Percentiles rank a stretch among this genome's conserved stretches.
phyloP scores from a whole-genome alignment of 2,113 vertebrate species.

The Vulpes lagopus region DNA sequence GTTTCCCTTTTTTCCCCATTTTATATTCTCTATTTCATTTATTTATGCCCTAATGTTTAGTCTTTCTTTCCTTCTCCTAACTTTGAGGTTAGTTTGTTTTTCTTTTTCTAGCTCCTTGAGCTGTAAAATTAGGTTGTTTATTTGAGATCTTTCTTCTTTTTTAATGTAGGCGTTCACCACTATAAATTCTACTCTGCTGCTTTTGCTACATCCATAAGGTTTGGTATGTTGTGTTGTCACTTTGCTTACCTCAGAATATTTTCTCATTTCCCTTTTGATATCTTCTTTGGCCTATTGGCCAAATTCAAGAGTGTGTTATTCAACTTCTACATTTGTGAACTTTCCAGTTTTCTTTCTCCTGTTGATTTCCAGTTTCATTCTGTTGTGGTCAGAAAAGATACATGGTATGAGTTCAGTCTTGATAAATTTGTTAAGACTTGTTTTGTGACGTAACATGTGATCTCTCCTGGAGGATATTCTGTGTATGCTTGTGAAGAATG shows the following conservation, averaged over 20 bases:
- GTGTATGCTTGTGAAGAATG: neutral
- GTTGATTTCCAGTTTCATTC: neutral
- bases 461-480: neutral
- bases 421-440: conserved; percentile 18
- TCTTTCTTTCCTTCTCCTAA: neutral
- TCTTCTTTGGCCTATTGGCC: neutral
- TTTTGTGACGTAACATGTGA: neutral
- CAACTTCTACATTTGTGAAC: neutral
- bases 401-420: neutral
- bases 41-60: neutral
- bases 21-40: neutral
- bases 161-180: neutral
- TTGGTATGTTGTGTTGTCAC: neutral
- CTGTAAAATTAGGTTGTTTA: neutral
- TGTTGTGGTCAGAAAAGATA: neutral
- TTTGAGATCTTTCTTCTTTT: neutral
- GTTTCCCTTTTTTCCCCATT: neutral
- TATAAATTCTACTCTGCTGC: neutral
- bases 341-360: conserved; percentile 27
- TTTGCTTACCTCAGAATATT: neutral
- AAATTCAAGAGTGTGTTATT: neutral
- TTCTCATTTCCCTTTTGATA: neutral
- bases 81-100: neutral
- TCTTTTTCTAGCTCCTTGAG: neutral
- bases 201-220: neutral